phyloP scores from a whole-genome alignment of 1,140 invertebrate genomes.

The Trichonephila clavata region DNA sequence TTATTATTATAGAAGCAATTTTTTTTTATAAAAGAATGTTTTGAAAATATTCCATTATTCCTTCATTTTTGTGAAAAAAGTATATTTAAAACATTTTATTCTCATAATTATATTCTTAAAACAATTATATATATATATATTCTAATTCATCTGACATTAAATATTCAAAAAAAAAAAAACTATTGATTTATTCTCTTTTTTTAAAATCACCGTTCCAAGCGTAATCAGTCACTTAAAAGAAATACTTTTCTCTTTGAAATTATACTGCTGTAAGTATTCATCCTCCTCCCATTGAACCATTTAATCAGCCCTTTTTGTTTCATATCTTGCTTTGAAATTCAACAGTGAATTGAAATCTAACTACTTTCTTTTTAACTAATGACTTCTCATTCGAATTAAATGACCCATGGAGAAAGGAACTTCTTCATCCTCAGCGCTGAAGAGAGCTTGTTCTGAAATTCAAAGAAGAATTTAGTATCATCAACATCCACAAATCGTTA shows the following conservation, averaged over 20 bases:
- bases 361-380: background rate
- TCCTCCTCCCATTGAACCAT: background rate
- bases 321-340: background rate
- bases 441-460: background rate
- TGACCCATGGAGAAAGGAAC: background rate
- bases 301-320: background rate
- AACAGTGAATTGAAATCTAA: background rate
- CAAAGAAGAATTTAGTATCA: slow-evolving; percentile 16
- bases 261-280: background rate
- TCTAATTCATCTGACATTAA: no score
- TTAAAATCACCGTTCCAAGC: no score
- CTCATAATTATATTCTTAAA: no score
- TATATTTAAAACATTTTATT: no score
- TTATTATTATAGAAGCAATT: no score
- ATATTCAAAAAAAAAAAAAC: no score
- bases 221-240: background rate
- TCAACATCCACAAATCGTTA: slow-evolving; percentile 50
- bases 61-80: no score
- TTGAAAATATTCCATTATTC: no score
- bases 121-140: no score
- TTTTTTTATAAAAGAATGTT: no score
- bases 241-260: no score
- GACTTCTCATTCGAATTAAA: background rate
- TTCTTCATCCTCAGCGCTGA: background rate
- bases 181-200: no score